Base-by-base conservation (phyloP, 1,140 invertebrate genomes). In the Penaeus chinensis region DNA sequence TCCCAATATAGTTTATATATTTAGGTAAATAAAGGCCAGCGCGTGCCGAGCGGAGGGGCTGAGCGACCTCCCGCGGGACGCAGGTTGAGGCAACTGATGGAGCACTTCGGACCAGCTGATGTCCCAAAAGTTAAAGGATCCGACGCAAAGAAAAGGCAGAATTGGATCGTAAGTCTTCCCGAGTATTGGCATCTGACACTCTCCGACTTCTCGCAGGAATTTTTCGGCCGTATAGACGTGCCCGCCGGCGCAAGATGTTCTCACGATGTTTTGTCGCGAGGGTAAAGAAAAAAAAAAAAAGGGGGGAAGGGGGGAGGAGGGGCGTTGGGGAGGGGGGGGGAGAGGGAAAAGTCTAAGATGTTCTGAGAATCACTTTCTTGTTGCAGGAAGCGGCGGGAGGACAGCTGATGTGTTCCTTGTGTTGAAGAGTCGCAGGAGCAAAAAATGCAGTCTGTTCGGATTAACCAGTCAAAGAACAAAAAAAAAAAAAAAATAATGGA, bases 61-160 rank as follows among this genome's bases (percentile, higher is more conserved):
- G 54, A 54, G 11, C 54, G 10, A 2, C 54, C 54, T 54, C 54
- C 54, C 54, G 54, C 54, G 54, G 54, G 54, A 54, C 54, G 10
- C 54, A 54, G 54, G 54, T 54, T 54, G 54, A 54, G 54, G 54
- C 54, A 54, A 54, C 54, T 54, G 54, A 54, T 54, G 54, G 54
- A 54, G 10, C 54, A 54, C 54, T 54, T 54, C 54, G 54, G 54
- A 54, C 54, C 54, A 54, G 54, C 54, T 54, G 54, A 54, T 54
- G 54, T 54, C 54, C 54, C 54, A 54, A 54, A 54, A 54, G 54
- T 54, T 54, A 54, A 54, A 42, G 74, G 20, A 77, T 22, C 74
- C 74, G 42, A 37, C 24, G 13, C 24, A 42, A 77, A 77, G 74
- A 77, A 37, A 42, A 77, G 42, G 74, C 24, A 37, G 74, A 77